Base-by-base conservation (phyloP, 37 sponge, comb jelly and placozoan species). In the Ianthella basta region DNA sequence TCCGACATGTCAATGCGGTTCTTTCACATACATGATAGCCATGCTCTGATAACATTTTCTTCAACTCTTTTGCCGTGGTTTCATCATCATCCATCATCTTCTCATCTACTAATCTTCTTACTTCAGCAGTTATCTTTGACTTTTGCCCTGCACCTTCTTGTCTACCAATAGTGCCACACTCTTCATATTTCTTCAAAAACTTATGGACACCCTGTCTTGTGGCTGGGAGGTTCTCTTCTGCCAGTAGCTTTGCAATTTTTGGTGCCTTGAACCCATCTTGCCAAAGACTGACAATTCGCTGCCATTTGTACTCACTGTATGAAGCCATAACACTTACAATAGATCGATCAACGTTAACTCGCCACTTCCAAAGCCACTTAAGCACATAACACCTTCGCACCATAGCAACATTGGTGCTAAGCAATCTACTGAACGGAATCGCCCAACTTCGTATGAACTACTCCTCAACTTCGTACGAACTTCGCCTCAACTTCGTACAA, bases 41-140 rank as follows among this genome's bases (percentile, higher is more conserved):
- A 35, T 33, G 32, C 36, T 70, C 72, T 70, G 72, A 27, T 34
- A 70, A 70, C 72, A 70, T 70, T 16, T 70, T 70, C 36, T 70
- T 6, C 36, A 70, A 34, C 37, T 70, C 72, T 70, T 70, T 70
- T 21, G 36, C 72, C 15, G 72, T 70, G 36, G 72, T 70, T 16
- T 70, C 72, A 70, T 70, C 72, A 16, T 70, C 72, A 32, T 29
- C 37, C 36, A 70, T 70, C 72, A 70, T 70, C 72, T 70, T 70
- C 59, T 35, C 72, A 70, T 70, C 36, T 16, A 35, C 72, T 34
- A 70, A 4, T 35, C 29, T 29, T 33, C 36, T 70, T 21, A 70
- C 37, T 75, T 75, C 78, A 38, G 44, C 78, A 44, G 21, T 75
- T 40, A 75, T 75, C 53, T 75, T 75, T 38, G 78, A n/a, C 78